A percentile compares a stretch with the other conserved stretches of the same genome.
These are phyloP conservation scores for Cyprinodon variegatus DNA, from an alignment of 2,113 vertebrate genomes.

Conservation along the genomic window DNA sequence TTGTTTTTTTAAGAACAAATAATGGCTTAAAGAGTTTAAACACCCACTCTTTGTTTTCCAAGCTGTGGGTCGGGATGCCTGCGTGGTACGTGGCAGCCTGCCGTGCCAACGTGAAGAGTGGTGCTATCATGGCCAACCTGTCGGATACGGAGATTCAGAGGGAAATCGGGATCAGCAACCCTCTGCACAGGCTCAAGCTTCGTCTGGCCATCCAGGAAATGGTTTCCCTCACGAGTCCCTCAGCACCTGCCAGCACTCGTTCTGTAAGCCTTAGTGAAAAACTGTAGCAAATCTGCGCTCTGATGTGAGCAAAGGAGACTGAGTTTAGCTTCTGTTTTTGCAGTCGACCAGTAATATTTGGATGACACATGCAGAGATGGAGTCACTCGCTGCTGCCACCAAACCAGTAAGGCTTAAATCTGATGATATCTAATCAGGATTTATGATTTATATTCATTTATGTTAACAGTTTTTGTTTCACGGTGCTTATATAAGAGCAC, in stretches of 20 bases:
- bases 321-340: conserved; percentile 22
- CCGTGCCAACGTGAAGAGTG: conserved; percentile 92
- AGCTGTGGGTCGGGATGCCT: conserved; percentile 96
- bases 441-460: neutral
- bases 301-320: neutral
- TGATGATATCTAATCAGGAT: neutral
- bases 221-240: conserved; percentile 94
- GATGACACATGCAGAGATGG: conserved; percentile 97
- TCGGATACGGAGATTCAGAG: conserved; percentile 95
- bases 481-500: neutral
- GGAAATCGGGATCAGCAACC: conserved; percentile 95
- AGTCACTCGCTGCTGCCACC: conserved; percentile 88
- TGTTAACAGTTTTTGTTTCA: neutral
- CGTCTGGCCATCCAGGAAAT: conserved; percentile 95
- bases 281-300: neutral
- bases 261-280: conserved; percentile 78
- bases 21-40: neutral
- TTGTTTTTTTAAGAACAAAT: neutral
- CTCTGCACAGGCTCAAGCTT: conserved; percentile 91
- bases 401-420: conserved; percentile 83
- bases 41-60: conserved; percentile 23
- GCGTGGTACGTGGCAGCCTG: conserved; percentile 95
- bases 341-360: conserved; percentile 95
- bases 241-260: conserved; percentile 89
- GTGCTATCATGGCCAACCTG: conserved; percentile 93